These are phyloP conservation scores for Ips typographus DNA, from an alignment of 1,140 invertebrate species.

Conservation along the genomic window DNA sequence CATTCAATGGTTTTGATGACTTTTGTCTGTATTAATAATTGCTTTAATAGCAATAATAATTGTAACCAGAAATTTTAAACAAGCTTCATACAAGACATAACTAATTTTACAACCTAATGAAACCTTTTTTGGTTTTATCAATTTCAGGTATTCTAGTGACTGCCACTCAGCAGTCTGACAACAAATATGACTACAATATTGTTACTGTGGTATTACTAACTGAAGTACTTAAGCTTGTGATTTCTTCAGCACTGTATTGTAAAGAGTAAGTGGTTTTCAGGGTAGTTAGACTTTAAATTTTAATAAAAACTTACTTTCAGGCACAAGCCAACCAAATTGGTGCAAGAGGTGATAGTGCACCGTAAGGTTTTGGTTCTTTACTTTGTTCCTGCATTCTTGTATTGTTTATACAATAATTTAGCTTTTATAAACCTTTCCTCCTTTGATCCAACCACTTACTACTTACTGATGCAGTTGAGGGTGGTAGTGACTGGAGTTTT, in stretches of 20 bases:
- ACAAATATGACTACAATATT: conserved; percentile 85
- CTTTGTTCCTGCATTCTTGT: conserved; percentile 86
- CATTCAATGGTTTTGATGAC: too few relatives aligned
- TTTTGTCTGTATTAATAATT: too few relatives aligned
- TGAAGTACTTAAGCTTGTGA: conserved; percentile 82
- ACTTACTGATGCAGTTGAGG: conserved; percentile 87
- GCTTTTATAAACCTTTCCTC: conserved; percentile 86
- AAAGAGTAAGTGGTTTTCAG: conserved; percentile 62
- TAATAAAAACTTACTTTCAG: conserved; percentile 49
- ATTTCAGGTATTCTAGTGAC: conserved; percentile 83
- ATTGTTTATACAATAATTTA: conserved; percentile 95
- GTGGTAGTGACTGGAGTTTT: conserved; percentile 90
- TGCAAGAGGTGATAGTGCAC: conserved; percentile 60
- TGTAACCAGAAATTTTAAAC: too few relatives aligned
- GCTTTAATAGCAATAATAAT: too few relatives aligned
- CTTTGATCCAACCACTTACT: conserved; percentile 95
- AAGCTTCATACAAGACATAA: too few relatives aligned
- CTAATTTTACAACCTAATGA: too few relatives aligned
- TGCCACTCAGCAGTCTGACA: conserved; percentile 78
- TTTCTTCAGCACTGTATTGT: conserved; percentile 72
- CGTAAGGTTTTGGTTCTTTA: conserved; percentile 77
- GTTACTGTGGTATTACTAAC: conserved; percentile 85
- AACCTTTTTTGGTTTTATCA: not conserved
- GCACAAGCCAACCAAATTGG: conserved; percentile 54
- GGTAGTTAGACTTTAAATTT: not conserved